Percentiles rank a stretch among this genome's conserved stretches.
These are phyloP conservation scores for Lasioglossum oenotherae DNA, from an alignment of 2,888 invertebrate species.

Conservation along the genomic window DNA sequence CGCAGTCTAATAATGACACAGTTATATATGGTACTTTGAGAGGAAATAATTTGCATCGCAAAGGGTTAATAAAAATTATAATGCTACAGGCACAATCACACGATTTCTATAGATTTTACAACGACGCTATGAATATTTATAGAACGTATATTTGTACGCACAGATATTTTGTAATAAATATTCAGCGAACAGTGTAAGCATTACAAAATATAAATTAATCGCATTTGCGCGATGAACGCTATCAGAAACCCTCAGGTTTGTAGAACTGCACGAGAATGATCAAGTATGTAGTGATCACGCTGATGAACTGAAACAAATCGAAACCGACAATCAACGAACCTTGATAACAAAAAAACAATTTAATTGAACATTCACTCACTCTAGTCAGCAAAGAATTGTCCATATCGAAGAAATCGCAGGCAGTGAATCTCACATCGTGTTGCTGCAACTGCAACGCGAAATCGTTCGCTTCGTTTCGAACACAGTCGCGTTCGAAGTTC, in stretches of 20 bases:
- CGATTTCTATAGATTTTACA: no score
- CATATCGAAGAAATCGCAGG: conserved; percentile 76
- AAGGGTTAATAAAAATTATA: neutral
- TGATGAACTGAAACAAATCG: conserved; percentile 72
- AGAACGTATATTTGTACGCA: no score
- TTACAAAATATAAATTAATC: neutral
- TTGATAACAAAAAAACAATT: neutral
- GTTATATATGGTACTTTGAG: neutral
- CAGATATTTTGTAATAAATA: neutral
- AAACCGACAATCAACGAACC: conserved; percentile 21
- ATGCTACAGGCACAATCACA: neutral
- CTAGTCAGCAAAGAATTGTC: conserved; percentile 74
- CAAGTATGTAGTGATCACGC: conserved; percentile 78
- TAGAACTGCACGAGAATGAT: conserved; percentile 79
- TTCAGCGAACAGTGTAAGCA: neutral
- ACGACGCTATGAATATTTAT: no score
- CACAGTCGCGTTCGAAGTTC: conserved; percentile 60
- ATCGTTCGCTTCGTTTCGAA: conserved; percentile 74
- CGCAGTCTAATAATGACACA: neutral
- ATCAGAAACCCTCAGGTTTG: conserved; percentile 60
- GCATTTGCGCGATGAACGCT: no score
- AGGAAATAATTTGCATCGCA: neutral
- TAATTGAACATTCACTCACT: conserved; percentile 62
- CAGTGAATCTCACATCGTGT: conserved; percentile 70
- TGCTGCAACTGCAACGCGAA: conserved; percentile 76